Evolutionary conservation across 2,888 invertebrate genomes (phyloP), one percentile per base, ranked within the genome.

Genomic region (Sminthurinus aureus): DNA sequence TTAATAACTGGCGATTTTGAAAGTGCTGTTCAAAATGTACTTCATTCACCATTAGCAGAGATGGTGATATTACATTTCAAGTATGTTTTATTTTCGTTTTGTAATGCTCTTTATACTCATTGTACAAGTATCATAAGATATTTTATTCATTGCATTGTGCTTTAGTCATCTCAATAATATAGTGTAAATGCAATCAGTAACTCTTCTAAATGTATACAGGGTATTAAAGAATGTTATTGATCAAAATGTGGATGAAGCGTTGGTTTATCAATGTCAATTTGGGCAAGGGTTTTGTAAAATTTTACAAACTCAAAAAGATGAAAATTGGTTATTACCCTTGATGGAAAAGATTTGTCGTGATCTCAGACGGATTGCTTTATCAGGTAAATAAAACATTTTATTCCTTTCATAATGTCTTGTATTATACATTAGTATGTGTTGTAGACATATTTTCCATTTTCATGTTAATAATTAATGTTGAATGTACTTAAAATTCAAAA

Each of bases 271-370:
- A 90, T 94, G 94, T 88, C 91, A 92, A 9, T 93, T 96, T 88
- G 94, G 96, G 0, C 95, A 95, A 87, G 92, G 93, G 0, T 94
- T 97, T 75, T 94, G 94, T 0, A 96, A 95, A 90, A 92, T 97
- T 81, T 91, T 99, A 77, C 96, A 97, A 90, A 91, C 93, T 64
- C 94, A 96, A 88, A 97, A 96, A 88, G 98, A 98, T 88, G 97
- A 97, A 89, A 99, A 99, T 90, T 99, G 99, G 99, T 95, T 95
- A 88, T 91, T 99, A n/a, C 96, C 97, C 0, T 93, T 99, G 12
- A 96, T 99, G 95, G 96, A 96, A 89, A 93, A 94, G 0, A 93
- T 96, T 18, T 97, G 97, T 89, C 92, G 97, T 20, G 99, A 99
- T 91, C 91, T 99, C 69, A 92, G 99, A 82, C 92, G 95, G n/a